Base-by-base conservation (phyloP, 2,888 invertebrate species). In the Dryococelus australis region DNA sequence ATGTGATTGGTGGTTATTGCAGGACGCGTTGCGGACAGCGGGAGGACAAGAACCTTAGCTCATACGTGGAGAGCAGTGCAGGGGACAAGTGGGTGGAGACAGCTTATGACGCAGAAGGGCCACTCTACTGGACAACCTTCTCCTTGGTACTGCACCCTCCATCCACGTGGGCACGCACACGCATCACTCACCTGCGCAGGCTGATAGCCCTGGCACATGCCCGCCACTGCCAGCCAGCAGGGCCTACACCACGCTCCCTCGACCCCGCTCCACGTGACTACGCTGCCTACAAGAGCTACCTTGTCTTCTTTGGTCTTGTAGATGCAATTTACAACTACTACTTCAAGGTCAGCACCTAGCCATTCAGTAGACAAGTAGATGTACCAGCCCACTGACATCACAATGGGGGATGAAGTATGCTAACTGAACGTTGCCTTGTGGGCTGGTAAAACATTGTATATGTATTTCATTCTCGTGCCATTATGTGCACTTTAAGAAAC, bases 91-190 rank as follows among this genome's bases (percentile, higher is more conserved):
- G 96, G 94, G 92, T 98, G 47, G 98, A 98, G 91, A 95, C 95
- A 51, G 95, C 96, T 79, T 98, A 97, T 92, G 98, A 98, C 91
- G 96, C 97, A 0, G 99, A 99, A 91, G 97, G 98, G 0, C 97
- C 98, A 8, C 94, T 97, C n/a, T 99, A 98, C 93, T 97, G 96
- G 95, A 93, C 96, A 87, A 96, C 96, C 6, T 94, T 99, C 91
- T 96, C 97, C 86, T 92, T 98, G 80, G 94, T 98, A 87, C 93
- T 99, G 81, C 95, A 97, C 91, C 95, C 97, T 35, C 96, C 95
- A 10, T 94, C 92, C 9, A 95, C 96, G 90, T 99, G 99, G 98
- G 94, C 95, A 88, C 93, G 95, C 16, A 93, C 95, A 87, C 95
- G 95, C 89, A 89, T 97, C 89, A 94, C 95, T 13, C 96, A 97